Base-by-base conservation (phyloP, 2,113 vertebrate genomes). In the Acrocephalus arundinaceus region DNA sequence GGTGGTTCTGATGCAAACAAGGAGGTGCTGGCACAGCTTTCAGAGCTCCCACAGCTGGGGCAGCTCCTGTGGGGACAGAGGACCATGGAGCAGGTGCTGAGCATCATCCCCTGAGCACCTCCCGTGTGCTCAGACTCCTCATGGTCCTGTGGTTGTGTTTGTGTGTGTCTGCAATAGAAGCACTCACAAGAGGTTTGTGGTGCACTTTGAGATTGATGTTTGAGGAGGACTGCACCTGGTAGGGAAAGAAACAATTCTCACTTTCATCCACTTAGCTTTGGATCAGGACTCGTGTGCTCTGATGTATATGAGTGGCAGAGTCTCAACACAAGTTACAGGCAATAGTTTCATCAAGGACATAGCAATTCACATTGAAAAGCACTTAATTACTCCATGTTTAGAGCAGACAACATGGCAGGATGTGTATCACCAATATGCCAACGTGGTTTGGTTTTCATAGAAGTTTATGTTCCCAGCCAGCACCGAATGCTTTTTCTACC, bases 381-480 rank as follows among this genome's bases (percentile, higher is more conserved):
- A 33, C 85, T 91, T 94, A 94, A 93, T 93, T 94, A 68, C 41
- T 85, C 45, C 59, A 39, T 37, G 80, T 79, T 94, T 91, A 41
- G 87, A 59, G 87, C 73, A 92, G 82, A 70, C 63, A 76, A 58
- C 49, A 10, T 2, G 5, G 75, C 51, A 73, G 27, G 55, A 17
- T 80, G 71, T 61, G 84, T 87, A 66, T 81, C 76, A 81, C 85
- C 77, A 78, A 24, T 54, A 62, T 84, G 86, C 70, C 89, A 89
- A 52, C 6, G 2, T 37, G 55, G 74, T 93, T 90, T 95, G 80
- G 73, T 89, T 89, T 89, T 93, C 96, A 78, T 49, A 66, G 72
- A 49, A 84, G 79, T 93, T 91, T 87, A 48, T 87, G 75, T 83
- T 87, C 90, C 76, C 92, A 96, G 92, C 89, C 91, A 80, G 78